Conservation (phyloP, 2,113 vertebrate species). For the Hippocampus comes region DNA sequence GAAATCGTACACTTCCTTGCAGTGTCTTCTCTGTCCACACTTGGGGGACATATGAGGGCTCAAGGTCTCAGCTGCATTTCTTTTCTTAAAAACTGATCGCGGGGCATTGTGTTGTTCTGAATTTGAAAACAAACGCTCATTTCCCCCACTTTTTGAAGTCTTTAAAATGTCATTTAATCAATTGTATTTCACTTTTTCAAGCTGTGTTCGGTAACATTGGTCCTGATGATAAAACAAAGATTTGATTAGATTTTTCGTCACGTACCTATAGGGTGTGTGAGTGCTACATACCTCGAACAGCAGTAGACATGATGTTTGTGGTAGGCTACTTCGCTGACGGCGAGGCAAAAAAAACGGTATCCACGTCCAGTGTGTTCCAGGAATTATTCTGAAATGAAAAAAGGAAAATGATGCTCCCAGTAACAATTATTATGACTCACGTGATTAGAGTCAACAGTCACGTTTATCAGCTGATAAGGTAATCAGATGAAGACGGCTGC, state of each 20-base stretch:
- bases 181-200: no score
- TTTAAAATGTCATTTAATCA: no score
- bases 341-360: background rate
- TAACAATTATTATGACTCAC: background rate
- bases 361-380: background rate
- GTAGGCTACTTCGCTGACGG: background rate
- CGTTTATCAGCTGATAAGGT: background rate
- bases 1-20: no score
- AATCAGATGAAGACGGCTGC: background rate
- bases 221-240: background rate
- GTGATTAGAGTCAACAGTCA: background rate
- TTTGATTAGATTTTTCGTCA: background rate
- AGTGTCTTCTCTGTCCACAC: no score
- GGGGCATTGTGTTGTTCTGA: no score
- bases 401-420: background rate
- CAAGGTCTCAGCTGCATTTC: no score
- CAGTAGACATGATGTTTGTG: constrained; percentile 49
- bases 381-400: background rate
- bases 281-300: constrained; percentile 59
- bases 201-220: no score
- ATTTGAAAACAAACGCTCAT: no score
- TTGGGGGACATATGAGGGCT: no score
- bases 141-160: no score
- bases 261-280: background rate
- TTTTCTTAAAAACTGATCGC: no score